Base-by-base conservation (phyloP, 2,113 vertebrate species). In the Chroicocephalus ridibundus region DNA sequence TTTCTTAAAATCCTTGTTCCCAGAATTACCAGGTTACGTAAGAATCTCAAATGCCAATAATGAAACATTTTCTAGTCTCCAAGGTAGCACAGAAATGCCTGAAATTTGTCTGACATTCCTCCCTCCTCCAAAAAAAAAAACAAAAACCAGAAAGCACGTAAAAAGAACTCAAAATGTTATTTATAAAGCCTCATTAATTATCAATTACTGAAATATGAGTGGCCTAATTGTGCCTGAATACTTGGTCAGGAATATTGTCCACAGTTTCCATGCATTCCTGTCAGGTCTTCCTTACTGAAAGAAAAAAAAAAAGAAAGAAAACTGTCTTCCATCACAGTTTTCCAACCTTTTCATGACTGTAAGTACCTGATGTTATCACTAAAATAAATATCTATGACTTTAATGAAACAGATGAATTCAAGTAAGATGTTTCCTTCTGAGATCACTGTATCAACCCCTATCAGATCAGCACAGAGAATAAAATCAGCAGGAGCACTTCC, bases 11-110 rank as follows among this genome's bases (percentile, higher is more conserved):
- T 74, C 79, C 92, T 18, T 71, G 26, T 95, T 93, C 91, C 93
- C 76, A 95, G 92, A 96, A 96, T 86, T 93, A 92, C 61, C 77
- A 82, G 49, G 84, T 96, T 96, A 94, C 44, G 15, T 96, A 93
- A 96, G 60, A 62, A 92, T 26, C 76, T 88, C 72, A 61, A 64
- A 95, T 88, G 95, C 91, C 96, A 94, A 82, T 74, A 94, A 90
- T 18, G 93, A 86, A 97, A 95, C 76, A 46, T 87, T 96, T 96
- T 89, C 70, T 79, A 69, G 93, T 96, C 95, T 94, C 95, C 93
- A 93, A 97, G 96, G 95, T 91, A 97, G 93, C 96, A 82, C 65
- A 94, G 70, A 94, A 93, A 95, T 10, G 75, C 82, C 84, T 91
- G 57, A 85, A 78, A 93, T 91, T 72, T 44, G 94, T 84, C 93